Evolutionary conservation across 2,797 vertebrate species (phyloP).

Genomic region (Garrulus glandarius): DNA sequence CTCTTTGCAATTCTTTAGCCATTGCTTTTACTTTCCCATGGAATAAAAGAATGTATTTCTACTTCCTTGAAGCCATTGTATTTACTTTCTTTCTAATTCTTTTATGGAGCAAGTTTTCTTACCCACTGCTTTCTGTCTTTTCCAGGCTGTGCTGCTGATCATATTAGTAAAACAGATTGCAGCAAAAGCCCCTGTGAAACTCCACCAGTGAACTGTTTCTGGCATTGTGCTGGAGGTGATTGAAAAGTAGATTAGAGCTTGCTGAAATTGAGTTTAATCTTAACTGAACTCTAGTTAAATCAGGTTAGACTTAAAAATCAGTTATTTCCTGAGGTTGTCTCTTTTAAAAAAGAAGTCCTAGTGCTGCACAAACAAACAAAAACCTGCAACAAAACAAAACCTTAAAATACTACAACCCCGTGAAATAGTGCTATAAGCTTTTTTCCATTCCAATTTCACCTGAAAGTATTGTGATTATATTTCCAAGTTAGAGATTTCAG

Average conservation of each 20-base stretch:
- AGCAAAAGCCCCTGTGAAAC: background rate
- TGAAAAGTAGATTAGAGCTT: background rate
- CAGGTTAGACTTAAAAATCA: background rate
- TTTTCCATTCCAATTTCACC: background rate
- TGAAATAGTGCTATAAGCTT: background rate
- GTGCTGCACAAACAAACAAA: background rate
- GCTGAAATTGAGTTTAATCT: background rate
- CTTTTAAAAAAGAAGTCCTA: background rate
- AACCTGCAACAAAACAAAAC: background rate
- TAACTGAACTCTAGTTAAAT: background rate
- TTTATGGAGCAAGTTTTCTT: background rate
- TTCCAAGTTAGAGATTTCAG: background rate
- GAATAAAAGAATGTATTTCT: background rate
- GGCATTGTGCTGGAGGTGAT: background rate
- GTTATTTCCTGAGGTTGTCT: background rate
- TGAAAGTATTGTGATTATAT: background rate
- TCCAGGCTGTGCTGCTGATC: background rate
- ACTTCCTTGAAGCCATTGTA: background rate
- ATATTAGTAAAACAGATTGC: background rate
- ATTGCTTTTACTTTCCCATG: background rate
- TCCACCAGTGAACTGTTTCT: background rate
- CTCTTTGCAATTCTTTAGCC: background rate
- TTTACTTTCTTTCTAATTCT: background rate
- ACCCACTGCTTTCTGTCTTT: background rate
- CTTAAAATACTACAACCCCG: background rate